These are phyloP conservation scores for Heliothis subflexa DNA, from an alignment of 1,140 invertebrate genomes.

Conservation along the genomic window DNA sequence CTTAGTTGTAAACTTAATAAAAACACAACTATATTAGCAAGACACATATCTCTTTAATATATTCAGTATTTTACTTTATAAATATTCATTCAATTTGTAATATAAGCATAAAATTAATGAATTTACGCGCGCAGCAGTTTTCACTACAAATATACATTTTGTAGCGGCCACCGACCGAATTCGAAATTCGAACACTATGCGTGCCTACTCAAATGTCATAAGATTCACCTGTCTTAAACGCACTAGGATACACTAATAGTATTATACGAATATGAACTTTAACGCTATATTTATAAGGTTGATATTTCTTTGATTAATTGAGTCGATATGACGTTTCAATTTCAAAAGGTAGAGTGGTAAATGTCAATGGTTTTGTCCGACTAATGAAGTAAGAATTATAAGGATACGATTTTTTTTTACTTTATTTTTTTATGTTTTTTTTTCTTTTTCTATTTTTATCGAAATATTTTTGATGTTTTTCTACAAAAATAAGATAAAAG, in stretches of 20 bases:
- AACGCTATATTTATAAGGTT: neutral
- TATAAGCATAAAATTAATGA: constrained; percentile 34
- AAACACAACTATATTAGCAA: no score
- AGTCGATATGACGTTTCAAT: neutral
- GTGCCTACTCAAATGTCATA: constrained; percentile 72
- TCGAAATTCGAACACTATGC: constrained; percentile 63
- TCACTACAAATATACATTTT: constrained; percentile 16
- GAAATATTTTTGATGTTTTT: no score
- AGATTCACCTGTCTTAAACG: constrained; percentile 65
- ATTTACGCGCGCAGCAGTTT: constrained; percentile 22
- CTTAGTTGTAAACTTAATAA: no score
- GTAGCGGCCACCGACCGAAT: constrained; percentile 50
- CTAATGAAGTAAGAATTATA: constrained; percentile 73
- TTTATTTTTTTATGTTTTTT: neutral
- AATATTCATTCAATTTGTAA: constrained; percentile 21
- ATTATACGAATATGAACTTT: constrained; percentile 46
- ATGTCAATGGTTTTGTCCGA: constrained; percentile 80
- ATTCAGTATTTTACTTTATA: constrained; percentile 16
- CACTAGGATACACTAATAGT: constrained; percentile 2
- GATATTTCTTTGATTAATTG: constrained; percentile 36
- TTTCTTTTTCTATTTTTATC: no score
- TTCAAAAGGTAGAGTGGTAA: constrained; percentile 57
- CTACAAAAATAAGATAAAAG: no score
- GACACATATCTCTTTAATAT: neutral
- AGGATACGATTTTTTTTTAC: constrained; percentile 63